Base-by-base conservation (phyloP, 1,140 invertebrate genomes). In the Magallana gigas region DNA sequence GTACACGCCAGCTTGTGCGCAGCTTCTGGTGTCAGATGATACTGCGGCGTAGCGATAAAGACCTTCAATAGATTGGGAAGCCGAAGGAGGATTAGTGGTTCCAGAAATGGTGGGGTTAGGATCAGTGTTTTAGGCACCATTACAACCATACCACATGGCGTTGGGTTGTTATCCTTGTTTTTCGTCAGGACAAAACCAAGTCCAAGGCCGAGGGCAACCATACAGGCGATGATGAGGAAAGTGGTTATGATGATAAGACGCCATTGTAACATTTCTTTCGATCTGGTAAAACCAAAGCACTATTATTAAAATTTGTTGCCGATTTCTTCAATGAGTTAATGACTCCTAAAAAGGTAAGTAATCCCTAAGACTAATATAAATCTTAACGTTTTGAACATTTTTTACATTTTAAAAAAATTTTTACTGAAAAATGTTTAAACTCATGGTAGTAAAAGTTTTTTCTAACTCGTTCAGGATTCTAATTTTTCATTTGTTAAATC, bases 1-100 rank as follows among this genome's bases (percentile, higher is more conserved):
- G 23, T 23, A 97, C 97, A 96, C 97, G 91, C 97, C 97, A 90
- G 98, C 96, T 90, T 95, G 93, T 0, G 97, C 97, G 93, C 97
- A 98, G 86, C 96, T 96, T 11, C 95, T 94, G 58, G 96, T 97
- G 95, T 98, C 97, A 0, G 97, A 96, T 90, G 97, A 97, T 68
- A 98, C 96, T 0, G 97, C 97, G n/a, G 96, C 97, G 11, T 95
- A 85, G 48, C 88, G 29, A 62, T 90, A 91, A 8, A 64, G 85
- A 11, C 88, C 87, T 18, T 88, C 87, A n/a, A 59, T 18, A 0
- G 88, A 89, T 14, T 16, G 12, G 1, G 88, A 87, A 9, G 58
- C 59, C 23, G 58, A 59, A 5, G 18, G 2, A 8, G 82, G 11
- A n/a, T 58, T 14, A 18, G 16, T 23, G 7, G 68, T 62, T 6